Conservation (phyloP, 1,140 invertebrate genomes). For the Leptinotarsa undecemlineata region DNA sequence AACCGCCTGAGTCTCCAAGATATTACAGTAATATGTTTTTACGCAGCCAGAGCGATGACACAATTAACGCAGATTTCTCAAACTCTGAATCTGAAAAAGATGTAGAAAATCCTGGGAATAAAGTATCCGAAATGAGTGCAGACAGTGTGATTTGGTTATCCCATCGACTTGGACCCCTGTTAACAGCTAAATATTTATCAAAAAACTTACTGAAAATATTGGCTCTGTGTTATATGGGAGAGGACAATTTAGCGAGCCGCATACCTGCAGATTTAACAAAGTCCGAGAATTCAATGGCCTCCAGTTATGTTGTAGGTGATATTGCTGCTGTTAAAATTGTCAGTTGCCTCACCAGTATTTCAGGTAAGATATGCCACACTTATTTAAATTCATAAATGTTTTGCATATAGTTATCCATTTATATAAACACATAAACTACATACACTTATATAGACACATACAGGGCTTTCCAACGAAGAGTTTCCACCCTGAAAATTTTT, state of each 20-base stretch:
- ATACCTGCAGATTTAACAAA: slow-evolving; percentile 52
- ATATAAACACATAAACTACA: too few species aligned
- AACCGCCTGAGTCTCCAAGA: slow-evolving; percentile 61
- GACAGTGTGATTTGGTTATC: slow-evolving; percentile 92
- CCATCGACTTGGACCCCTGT: slow-evolving; percentile 90
- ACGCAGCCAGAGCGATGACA: slow-evolving; percentile 61
- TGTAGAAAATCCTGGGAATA: slow-evolving; percentile 42
- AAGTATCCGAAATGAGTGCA: slow-evolving; percentile 87
- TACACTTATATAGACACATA: too few species aligned
- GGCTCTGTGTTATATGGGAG: slow-evolving; percentile 88
- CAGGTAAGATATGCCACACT: slow-evolving; percentile 58
- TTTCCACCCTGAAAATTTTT: too few species aligned
- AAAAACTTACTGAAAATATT: slow-evolving; percentile 92
- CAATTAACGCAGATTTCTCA: slow-evolving; percentile 28
- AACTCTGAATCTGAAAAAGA: not conserved
- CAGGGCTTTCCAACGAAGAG: too few species aligned
- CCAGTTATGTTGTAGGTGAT: slow-evolving; percentile 75
- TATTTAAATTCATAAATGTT: too few species aligned
- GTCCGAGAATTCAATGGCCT: slow-evolving; percentile 61
- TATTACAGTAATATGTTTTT: slow-evolving; percentile 61
- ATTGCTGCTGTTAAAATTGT: slow-evolving; percentile 80
- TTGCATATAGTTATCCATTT: too few species aligned
- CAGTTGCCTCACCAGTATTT: slow-evolving; percentile 85
- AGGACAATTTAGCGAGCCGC: slow-evolving; percentile 71
- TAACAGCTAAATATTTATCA: slow-evolving; percentile 88